Percentiles rank a stretch among this genome's conserved stretches.
phyloP scores from a whole-genome alignment of 2,113 vertebrate genomes.

The Cinclus mexicanus region DNA sequence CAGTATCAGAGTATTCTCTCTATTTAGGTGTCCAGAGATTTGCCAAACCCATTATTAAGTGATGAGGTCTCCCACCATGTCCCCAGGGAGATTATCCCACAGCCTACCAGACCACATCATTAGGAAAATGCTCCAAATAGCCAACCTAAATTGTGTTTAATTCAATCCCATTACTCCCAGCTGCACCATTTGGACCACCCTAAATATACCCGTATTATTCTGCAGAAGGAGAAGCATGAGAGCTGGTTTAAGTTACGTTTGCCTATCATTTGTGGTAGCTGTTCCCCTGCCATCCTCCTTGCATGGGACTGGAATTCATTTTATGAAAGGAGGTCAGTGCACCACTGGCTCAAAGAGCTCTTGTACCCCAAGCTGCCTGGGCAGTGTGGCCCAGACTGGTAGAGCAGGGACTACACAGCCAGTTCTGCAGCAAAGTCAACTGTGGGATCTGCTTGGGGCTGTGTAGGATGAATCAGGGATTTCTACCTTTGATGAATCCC shows the following conservation, averaged over 20 bases:
- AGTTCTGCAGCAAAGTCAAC: slow-evolving; percentile 27
- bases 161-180: slow-evolving; percentile 59
- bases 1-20: not conserved
- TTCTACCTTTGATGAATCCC: slow-evolving; percentile 51
- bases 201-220: slow-evolving; percentile 16
- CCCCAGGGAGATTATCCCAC: slow-evolving; percentile 50
- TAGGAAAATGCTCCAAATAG: slow-evolving; percentile 47
- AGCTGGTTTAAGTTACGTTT: slow-evolving; percentile 56
- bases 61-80: slow-evolving; percentile 52
- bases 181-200: slow-evolving; percentile 62
- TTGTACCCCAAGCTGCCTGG: not conserved
- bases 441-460: slow-evolving; percentile 1
- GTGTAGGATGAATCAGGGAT: slow-evolving; percentile 29
- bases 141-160: slow-evolving; percentile 56
- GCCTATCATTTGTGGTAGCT: slow-evolving; percentile 54
- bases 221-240: slow-evolving; percentile 8
- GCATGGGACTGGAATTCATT: not conserved
- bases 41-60: slow-evolving; percentile 59
- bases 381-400: not conserved
- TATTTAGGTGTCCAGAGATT: slow-evolving; percentile 45
- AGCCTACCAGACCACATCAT: slow-evolving; percentile 47
- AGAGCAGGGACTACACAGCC: not conserved
- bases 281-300: slow-evolving; percentile 42
- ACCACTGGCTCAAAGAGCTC: slow-evolving; percentile 42
- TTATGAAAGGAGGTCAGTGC: slow-evolving; percentile 47